Conservation (phyloP, 2,888 invertebrate genomes). For the Sabatieria punctata region DNA sequence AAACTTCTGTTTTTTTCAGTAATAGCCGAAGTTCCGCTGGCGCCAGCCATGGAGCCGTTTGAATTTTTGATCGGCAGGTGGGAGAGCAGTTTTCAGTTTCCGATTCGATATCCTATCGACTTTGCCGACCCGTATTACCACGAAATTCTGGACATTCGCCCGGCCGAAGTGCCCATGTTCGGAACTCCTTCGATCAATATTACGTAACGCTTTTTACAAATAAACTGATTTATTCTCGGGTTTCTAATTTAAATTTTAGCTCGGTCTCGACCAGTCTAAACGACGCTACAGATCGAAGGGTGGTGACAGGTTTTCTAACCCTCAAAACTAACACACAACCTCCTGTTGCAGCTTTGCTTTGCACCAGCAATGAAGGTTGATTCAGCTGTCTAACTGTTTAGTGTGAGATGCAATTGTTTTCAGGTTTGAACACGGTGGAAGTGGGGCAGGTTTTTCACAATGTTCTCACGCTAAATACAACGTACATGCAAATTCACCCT, state of each 20-base stretch:
- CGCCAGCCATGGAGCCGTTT: slow-evolving; percentile 16
- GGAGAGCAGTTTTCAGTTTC: slow-evolving; percentile 7
- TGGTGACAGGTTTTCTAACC: background rate
- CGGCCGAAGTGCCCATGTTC: slow-evolving; percentile 15
- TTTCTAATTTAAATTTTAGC: too few species aligned
- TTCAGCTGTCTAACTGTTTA: background rate
- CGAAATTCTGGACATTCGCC: slow-evolving; percentile 16
- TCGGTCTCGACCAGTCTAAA: background rate
- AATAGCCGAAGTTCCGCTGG: too few species aligned
- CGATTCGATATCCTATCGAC: slow-evolving; percentile 13
- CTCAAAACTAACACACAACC: background rate
- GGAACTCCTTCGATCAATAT: slow-evolving; percentile 18
- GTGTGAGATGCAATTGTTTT: background rate
- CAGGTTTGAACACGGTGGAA: slow-evolving; percentile 3
- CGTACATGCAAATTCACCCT: slow-evolving; percentile 5
- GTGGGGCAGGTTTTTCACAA: background rate
- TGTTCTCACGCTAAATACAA: background rate
- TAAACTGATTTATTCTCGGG: too few species aligned
- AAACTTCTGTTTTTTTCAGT: too few species aligned
- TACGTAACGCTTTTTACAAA: too few species aligned
- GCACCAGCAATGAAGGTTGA: slow-evolving; percentile 2
- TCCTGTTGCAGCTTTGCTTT: background rate
- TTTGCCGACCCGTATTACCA: slow-evolving; percentile 14
- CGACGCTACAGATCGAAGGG: background rate
- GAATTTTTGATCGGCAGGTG: slow-evolving; percentile 17